Evolutionary conservation across 2,888 invertebrate genomes (phyloP).

Genomic region (Eilema griseolum): DNA sequence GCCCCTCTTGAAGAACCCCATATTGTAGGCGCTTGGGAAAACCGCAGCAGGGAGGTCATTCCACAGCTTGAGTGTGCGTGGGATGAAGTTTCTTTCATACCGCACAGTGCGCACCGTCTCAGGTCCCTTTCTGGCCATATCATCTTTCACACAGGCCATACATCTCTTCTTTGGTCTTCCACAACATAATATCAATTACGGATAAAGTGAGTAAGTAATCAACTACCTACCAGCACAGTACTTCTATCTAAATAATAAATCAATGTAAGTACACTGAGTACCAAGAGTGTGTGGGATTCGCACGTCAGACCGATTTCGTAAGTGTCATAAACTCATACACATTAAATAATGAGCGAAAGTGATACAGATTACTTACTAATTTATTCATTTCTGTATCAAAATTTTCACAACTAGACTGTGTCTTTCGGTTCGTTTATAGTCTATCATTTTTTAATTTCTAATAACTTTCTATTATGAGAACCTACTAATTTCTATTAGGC

Average conservation of each 20-base stretch:
- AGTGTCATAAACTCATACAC: background rate
- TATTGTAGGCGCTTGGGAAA: no score
- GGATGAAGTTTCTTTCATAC: no score
- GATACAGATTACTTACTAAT: background rate
- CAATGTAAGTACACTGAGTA: background rate
- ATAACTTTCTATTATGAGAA: constrained; percentile 2
- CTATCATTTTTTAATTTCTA: constrained; percentile 1
- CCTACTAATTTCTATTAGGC: background rate
- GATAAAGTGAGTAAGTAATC: no score
- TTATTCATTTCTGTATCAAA: background rate
- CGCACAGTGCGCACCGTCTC: no score
- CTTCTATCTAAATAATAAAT: background rate
- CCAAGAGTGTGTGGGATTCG: background rate
- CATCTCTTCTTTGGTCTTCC: no score
- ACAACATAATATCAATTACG: no score
- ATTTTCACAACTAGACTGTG: background rate
- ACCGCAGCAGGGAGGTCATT: no score
- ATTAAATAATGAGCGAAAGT: background rate
- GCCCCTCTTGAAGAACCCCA: no score
- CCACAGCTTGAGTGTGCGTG: no score
- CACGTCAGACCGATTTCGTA: background rate
- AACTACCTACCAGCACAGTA: no score
- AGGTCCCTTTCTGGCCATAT: no score
- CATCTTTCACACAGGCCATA: no score
- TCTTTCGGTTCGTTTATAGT: background rate